Evolutionary conservation across 2,888 invertebrate species (phyloP).

Genomic region (Muschampia plurimacula): DNA sequence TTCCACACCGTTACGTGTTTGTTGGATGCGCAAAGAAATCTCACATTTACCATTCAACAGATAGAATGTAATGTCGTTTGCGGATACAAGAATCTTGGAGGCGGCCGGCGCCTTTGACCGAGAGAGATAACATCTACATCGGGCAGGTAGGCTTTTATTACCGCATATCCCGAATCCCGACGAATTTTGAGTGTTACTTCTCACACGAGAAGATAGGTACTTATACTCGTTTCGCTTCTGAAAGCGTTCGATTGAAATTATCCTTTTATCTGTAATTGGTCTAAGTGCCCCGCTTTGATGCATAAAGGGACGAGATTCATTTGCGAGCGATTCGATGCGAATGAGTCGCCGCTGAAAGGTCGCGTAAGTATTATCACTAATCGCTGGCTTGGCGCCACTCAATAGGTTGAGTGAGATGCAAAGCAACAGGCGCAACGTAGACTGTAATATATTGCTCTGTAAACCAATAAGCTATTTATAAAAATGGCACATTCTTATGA

Average conservation of each 20-base stretch:
- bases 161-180: slow-evolving; percentile 58
- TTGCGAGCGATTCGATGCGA: slow-evolving; percentile 34
- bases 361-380: slow-evolving; percentile 30
- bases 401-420: slow-evolving; percentile 28
- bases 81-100: slow-evolving; percentile 47
- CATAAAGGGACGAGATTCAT: slow-evolving; percentile 31
- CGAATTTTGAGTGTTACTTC: slow-evolving; percentile 64
- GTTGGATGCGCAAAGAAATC: slow-evolving; percentile 49
- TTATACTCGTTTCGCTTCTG: slow-evolving; percentile 13
- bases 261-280: slow-evolving; percentile 38
- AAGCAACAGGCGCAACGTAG: slow-evolving; percentile 33
- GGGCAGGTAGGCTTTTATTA: slow-evolving; percentile 82
- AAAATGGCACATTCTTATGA: not conserved
- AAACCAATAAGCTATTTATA: not conserved
- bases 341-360: slow-evolving; percentile 30
- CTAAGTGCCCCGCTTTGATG: slow-evolving; percentile 35
- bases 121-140: slow-evolving; percentile 79
- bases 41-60: slow-evolving; percentile 44
- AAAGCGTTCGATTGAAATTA: slow-evolving; percentile 13
- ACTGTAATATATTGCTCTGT: slow-evolving; percentile 19
- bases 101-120: slow-evolving; percentile 80
- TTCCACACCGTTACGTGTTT: too few species aligned
- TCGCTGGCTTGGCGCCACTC: slow-evolving; percentile 35
- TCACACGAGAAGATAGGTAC: slow-evolving; percentile 53
- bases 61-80: slow-evolving; percentile 51